Evolutionary conservation across 1,140 invertebrate species (phyloP).

Genomic region (Sipha flava): DNA sequence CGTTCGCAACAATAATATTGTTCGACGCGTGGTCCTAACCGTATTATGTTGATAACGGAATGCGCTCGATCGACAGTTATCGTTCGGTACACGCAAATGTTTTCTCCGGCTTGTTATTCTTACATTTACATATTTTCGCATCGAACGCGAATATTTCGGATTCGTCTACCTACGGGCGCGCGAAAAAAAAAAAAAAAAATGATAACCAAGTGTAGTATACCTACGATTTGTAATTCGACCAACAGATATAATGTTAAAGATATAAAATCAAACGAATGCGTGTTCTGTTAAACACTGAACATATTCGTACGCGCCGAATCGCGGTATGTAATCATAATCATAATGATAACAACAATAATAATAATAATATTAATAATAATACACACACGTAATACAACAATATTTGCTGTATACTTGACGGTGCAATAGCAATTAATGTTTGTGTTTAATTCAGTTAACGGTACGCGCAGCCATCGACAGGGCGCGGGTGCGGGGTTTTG

Average conservation of each 20-base stretch:
- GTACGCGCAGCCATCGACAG: background rate
- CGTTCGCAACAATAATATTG: background rate
- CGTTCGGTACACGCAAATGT: background rate
- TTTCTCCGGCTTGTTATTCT: background rate
- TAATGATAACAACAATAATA: no score
- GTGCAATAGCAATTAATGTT: background rate
- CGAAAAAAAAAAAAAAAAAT: no score
- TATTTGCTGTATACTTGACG: background rate
- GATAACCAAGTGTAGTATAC: no score
- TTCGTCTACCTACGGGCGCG: background rate
- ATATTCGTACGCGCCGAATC: no score
- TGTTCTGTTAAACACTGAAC: no score
- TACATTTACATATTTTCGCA: background rate
- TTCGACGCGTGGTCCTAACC: background rate
- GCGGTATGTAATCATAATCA: no score
- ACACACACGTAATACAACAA: background rate
- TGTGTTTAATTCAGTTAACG: background rate
- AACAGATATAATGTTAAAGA: no score
- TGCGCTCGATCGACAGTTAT: background rate
- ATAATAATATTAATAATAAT: no score
- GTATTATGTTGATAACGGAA: background rate
- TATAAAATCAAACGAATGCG: no score
- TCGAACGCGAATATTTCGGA: background rate
- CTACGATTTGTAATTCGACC: no score
- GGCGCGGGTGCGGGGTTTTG: background rate